Conservation (phyloP, 2,888 invertebrate genomes). For the Nymphalis c-album region DNA sequence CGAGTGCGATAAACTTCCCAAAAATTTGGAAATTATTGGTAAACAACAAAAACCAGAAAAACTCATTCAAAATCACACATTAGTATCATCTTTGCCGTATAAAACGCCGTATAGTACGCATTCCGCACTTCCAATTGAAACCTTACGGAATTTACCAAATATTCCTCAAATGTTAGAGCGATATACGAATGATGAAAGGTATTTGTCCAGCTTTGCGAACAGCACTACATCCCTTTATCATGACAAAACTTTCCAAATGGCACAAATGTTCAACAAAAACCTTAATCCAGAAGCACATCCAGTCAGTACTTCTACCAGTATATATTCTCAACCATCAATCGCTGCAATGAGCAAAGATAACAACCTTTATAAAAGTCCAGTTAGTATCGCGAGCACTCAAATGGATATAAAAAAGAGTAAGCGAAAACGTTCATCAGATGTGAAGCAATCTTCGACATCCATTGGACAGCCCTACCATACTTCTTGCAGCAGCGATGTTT, state of each 20-base stretch:
- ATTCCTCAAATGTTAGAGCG: slow-evolving; percentile 83
- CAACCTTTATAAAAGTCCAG: slow-evolving; percentile 59
- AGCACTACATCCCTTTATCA: slow-evolving; percentile 75
- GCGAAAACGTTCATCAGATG: slow-evolving; percentile 63
- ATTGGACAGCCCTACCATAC: slow-evolving; percentile 79
- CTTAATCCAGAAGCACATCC: slow-evolving; percentile 65
- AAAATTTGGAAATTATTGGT: slow-evolving; percentile 57
- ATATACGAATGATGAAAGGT: slow-evolving; percentile 80
- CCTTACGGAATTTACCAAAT: slow-evolving; percentile 79
- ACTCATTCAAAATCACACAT: slow-evolving; percentile 62
- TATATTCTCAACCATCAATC: slow-evolving; percentile 63
- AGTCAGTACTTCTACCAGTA: slow-evolving; percentile 55
- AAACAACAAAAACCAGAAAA: slow-evolving; percentile 70
- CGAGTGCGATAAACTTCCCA: slow-evolving; percentile 54
- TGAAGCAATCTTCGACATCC: slow-evolving; percentile 55
- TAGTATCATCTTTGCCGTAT: slow-evolving; percentile 66
- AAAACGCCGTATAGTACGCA: slow-evolving; percentile 68
- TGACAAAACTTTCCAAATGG: slow-evolving; percentile 82
- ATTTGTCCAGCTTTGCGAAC: slow-evolving; percentile 75
- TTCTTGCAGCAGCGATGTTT: slow-evolving; percentile 77
- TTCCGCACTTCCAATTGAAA: slow-evolving; percentile 73
- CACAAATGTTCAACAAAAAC: slow-evolving; percentile 81
- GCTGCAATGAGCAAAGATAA: slow-evolving; percentile 64
- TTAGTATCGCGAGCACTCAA: slow-evolving; percentile 49
- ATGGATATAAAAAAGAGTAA: slow-evolving; percentile 64